Evolutionary conservation across 2,888 invertebrate species (phyloP).

Genomic region (Rotaria magnacalcarata): DNA sequence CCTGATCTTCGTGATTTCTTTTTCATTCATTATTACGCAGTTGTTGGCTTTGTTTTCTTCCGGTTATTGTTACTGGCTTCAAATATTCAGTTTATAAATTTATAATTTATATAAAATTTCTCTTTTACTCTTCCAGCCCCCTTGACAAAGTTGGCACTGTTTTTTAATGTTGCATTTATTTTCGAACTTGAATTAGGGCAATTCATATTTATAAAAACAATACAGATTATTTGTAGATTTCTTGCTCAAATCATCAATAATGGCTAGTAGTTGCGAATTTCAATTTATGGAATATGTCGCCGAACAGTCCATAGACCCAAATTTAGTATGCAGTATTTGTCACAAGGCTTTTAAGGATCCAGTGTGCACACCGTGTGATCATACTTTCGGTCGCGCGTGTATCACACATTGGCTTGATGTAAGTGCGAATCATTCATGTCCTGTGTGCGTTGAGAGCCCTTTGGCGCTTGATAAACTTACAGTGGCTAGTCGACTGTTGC

Average conservation of each 20-base stretch:
- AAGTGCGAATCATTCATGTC: not conserved
- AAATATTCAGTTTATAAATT: too few relatives aligned
- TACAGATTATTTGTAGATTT: not conserved
- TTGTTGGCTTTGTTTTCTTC: too few relatives aligned
- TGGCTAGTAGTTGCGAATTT: not conserved
- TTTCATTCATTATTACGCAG: too few relatives aligned
- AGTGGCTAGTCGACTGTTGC: not conserved
- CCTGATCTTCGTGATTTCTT: too few relatives aligned
- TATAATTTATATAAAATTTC: too few relatives aligned
- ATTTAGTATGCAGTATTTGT: conserved; percentile 27
- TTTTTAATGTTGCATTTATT: too few relatives aligned
- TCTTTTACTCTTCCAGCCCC: too few relatives aligned
- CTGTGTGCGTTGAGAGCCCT: not conserved
- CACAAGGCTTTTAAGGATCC: not conserved
- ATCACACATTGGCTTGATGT: not conserved
- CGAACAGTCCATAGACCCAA: not conserved
- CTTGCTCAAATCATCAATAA: not conserved
- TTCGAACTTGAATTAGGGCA: too few relatives aligned
- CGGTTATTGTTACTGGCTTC: too few relatives aligned
- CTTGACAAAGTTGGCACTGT: too few relatives aligned
- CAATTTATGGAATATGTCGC: not conserved
- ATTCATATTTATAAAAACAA: too few relatives aligned
- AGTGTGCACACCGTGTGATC: conserved; percentile 1
- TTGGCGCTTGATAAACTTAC: not conserved
- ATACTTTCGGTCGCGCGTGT: not conserved